A percentile compares a stretch with the other conserved stretches of the same genome.
These are phyloP conservation scores for Myrmophylax atrothorax DNA, from an alignment of 2,113 vertebrate genomes.

Conservation along the genomic window DNA sequence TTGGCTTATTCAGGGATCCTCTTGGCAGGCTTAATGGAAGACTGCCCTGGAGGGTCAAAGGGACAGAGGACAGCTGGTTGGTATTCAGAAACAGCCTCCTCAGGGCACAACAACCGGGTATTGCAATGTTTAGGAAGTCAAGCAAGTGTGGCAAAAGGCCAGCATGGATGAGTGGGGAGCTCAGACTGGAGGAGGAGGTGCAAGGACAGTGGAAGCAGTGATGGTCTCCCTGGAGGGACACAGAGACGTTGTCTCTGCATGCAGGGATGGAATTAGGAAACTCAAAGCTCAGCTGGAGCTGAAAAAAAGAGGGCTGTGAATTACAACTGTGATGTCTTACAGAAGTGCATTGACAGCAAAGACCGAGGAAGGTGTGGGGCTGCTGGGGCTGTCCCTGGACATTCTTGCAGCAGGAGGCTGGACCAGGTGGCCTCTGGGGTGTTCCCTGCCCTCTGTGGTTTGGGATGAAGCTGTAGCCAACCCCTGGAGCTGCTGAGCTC, in stretches of 20 bases:
- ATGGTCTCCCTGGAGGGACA: neutral
- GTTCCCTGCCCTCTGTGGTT: neutral
- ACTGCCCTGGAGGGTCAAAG: neutral
- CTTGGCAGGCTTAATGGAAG: neutral
- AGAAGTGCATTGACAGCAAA: neutral
- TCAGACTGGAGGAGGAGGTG: neutral
- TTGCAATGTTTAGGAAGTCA: neutral
- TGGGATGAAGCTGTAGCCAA: neutral
- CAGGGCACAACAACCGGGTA: neutral
- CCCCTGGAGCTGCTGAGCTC: neutral
- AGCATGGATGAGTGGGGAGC: neutral
- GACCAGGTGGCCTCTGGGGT: neutral
- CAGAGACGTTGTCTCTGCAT: neutral
- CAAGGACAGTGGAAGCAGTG: neutral
- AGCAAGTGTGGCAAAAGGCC: neutral
- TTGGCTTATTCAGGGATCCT: neutral
- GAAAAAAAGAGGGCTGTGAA: neutral
- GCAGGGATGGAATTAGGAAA: neutral
- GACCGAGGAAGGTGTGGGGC: neutral
- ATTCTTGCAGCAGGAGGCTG: neutral
- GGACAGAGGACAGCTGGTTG: neutral
- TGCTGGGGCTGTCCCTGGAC: neutral
- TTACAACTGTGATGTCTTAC: neutral
- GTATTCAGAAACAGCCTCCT: neutral
- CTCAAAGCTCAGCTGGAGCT: neutral